phyloP scores from a whole-genome alignment of 2,113 vertebrate species.

The Coracopsis vasa region DNA sequence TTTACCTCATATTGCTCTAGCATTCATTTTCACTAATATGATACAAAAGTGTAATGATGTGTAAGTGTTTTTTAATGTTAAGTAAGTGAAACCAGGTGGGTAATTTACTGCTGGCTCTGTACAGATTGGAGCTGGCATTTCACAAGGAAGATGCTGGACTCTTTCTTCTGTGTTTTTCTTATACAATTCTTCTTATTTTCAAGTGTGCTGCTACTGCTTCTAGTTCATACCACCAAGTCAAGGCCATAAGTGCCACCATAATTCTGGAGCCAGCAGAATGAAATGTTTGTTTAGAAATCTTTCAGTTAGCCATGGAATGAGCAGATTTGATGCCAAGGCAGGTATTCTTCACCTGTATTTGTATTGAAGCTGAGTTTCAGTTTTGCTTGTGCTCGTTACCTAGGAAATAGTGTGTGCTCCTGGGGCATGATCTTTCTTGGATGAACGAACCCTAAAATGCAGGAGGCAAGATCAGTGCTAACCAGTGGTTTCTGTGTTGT shows the following conservation, averaged over 20 bases:
- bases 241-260: not conserved
- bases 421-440: not conserved
- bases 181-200: not conserved
- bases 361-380: not conserved
- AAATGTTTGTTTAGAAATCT: not conserved
- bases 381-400: not conserved
- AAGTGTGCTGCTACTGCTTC: not conserved
- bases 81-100: conserved; percentile 79
- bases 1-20: conserved; percentile 56
- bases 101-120: conserved; percentile 58
- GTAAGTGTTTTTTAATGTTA: conserved; percentile 80
- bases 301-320: not conserved
- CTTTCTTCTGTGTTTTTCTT: not conserved
- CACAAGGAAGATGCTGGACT: not conserved
- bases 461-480: not conserved
- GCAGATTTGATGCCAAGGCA: not conserved
- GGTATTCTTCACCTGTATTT: not conserved
- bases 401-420: not conserved
- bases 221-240: conserved; percentile 30
- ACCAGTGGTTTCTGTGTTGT: not conserved
- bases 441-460: not conserved
- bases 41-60: conserved; percentile 76
- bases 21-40: conserved; percentile 76
- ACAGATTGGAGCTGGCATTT: conserved; percentile 48
- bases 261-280: not conserved